phyloP scores from a whole-genome alignment of 2,888 invertebrate species.

The Pachycephus smyrnensis region DNA sequence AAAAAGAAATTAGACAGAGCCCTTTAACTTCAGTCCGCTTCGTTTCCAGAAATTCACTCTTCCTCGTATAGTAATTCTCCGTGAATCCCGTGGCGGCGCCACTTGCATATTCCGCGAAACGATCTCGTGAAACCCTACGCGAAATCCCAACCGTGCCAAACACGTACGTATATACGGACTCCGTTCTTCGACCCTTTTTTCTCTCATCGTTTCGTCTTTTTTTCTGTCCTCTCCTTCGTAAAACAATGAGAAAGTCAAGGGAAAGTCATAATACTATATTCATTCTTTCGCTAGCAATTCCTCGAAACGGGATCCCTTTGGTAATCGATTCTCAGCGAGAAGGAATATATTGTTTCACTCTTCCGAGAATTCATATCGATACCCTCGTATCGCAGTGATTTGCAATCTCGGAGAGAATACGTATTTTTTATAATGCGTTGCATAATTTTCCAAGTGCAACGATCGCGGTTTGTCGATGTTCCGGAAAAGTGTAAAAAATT shows the following conservation, averaged over 20 bases:
- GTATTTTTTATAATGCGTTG: background rate
- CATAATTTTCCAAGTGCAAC: background rate
- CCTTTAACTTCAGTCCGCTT: background rate
- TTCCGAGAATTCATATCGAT: background rate
- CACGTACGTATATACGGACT: background rate
- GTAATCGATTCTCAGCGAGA: background rate
- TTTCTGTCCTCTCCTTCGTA: background rate
- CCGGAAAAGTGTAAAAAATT: background rate
- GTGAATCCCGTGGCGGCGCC: background rate
- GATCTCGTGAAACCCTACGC: background rate
- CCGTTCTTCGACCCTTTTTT: background rate
- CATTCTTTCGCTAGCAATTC: background rate
- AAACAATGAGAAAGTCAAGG: background rate
- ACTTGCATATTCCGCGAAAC: background rate
- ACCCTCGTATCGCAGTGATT: background rate
- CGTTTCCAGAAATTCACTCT: background rate
- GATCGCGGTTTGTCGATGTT: constrained; percentile 1
- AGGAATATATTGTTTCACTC: background rate
- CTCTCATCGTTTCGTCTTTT: background rate
- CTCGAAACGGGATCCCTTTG: background rate
- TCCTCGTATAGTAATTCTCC: background rate
- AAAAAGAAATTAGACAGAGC: background rate
- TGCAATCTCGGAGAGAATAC: background rate
- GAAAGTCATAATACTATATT: background rate
- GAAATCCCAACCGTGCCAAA: background rate